Conservation (phyloP, 64 coral and sea anemone genomes). For the Porites australiensis region DNA sequence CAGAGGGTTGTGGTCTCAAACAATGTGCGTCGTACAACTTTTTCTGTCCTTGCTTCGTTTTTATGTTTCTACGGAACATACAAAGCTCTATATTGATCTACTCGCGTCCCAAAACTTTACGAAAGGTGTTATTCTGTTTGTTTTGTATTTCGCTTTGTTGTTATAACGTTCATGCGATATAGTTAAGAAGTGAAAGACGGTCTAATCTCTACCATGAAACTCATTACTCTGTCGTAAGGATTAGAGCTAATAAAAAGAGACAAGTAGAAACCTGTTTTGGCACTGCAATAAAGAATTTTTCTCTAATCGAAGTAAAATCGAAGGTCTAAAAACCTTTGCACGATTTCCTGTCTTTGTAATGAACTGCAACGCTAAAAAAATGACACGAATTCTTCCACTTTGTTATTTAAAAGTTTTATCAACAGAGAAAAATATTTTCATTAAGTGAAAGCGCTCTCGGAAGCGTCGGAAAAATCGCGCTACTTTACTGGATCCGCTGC, state of each 20-base stretch:
- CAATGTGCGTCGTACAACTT: not conserved
- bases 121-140: slow-evolving; percentile 12
- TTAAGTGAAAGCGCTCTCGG: not conserved
- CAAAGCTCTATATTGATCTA: not conserved
- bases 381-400: not conserved
- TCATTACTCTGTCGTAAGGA: not conserved
- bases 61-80: not conserved
- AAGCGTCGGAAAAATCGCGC: not conserved
- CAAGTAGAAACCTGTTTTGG: not conserved
- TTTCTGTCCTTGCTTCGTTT: not conserved
- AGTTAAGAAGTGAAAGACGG: not conserved
- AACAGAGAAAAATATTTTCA: not conserved
- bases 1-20: not conserved
- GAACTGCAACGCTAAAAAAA: not conserved
- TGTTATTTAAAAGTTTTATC: not conserved
- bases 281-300: not conserved
- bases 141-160: slow-evolving; percentile 35
- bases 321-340: not conserved
- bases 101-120: not conserved
- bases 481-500: not conserved
- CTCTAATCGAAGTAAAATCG: not conserved
- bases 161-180: slow-evolving; percentile 21
- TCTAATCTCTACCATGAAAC: slow-evolving; percentile 4
- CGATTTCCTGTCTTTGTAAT: not conserved
- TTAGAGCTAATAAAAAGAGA: slow-evolving; percentile 2